Percentiles rank a stretch among this genome's conserved stretches.
Evolutionary conservation across 2,113 vertebrate species (phyloP).

Genomic region (Sinocyclocheilus maitianheensis): DNA sequence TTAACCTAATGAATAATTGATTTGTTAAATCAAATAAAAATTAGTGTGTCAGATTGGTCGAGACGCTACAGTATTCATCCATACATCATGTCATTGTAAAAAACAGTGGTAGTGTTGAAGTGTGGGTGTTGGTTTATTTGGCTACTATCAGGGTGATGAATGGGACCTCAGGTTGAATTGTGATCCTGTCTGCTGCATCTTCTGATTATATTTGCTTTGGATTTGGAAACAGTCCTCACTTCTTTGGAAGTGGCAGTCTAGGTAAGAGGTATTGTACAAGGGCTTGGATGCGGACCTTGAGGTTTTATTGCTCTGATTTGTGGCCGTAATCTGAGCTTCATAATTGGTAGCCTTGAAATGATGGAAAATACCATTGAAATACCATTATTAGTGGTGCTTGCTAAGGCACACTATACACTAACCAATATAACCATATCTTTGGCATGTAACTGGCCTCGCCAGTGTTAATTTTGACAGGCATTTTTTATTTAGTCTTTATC

Average conservation of each 20-base stretch:
- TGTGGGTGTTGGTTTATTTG: slow-evolving; percentile 40
- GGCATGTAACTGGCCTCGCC: not conserved
- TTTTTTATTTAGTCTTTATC: too few species aligned
- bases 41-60: too few species aligned
- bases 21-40: too few species aligned
- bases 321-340: slow-evolving; percentile 9
- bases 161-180: slow-evolving; percentile 49
- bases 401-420: not conserved
- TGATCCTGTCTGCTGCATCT: slow-evolving; percentile 52
- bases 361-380: slow-evolving; percentile 7
- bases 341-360: slow-evolving; percentile 26
- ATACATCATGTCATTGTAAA: slow-evolving; percentile 48
- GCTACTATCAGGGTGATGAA: slow-evolving; percentile 51
- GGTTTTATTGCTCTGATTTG: slow-evolving; percentile 33
- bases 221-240: slow-evolving; percentile 44
- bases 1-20: too few species aligned
- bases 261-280: not conserved
- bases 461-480: too few species aligned
- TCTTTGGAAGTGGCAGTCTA: slow-evolving; percentile 27
- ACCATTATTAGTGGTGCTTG: not conserved
- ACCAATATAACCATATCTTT: not conserved
- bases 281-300: not conserved
- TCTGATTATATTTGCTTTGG: slow-evolving; percentile 59
- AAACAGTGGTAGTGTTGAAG: slow-evolving; percentile 26
- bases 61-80: too few species aligned